Conservation (phyloP, 2,888 invertebrate species). For the Bedellia somnulentella region DNA sequence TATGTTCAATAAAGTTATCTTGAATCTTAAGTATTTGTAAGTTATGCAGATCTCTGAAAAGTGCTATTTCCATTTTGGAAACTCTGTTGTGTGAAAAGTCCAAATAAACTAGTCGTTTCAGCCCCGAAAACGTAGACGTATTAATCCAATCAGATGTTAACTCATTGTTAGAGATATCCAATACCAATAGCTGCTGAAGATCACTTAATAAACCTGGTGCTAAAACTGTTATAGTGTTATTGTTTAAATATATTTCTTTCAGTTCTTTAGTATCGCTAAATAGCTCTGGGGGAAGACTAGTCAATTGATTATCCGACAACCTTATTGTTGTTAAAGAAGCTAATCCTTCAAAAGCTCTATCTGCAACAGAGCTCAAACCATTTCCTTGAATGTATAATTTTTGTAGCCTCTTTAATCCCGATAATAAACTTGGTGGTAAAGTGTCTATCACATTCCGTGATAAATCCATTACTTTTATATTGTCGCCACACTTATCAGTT, state of each 20-base stretch:
- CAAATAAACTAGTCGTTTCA: slow-evolving; percentile 74
- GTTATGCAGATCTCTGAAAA: slow-evolving; percentile 77
- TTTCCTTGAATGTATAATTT: slow-evolving; percentile 78
- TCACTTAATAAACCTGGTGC: slow-evolving; percentile 80
- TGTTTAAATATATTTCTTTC: slow-evolving; percentile 78
- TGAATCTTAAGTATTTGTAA: slow-evolving; percentile 79
- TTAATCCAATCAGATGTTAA: slow-evolving; percentile 82
- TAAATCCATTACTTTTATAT: slow-evolving; percentile 70
- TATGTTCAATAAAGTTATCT: slow-evolving; percentile 74
- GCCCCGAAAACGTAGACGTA: slow-evolving; percentile 75
- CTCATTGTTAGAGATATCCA: slow-evolving; percentile 79
- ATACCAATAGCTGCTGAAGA: slow-evolving; percentile 70
- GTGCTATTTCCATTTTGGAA: slow-evolving; percentile 71
- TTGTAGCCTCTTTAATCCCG: slow-evolving; percentile 70
- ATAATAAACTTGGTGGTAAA: slow-evolving; percentile 70
- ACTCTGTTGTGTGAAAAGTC: slow-evolving; percentile 78
- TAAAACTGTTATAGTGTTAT: slow-evolving; percentile 79
- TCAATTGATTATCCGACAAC: slow-evolving; percentile 78
- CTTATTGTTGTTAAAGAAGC: slow-evolving; percentile 72
- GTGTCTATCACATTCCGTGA: slow-evolving; percentile 79
- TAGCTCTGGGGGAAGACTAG: slow-evolving; percentile 78
- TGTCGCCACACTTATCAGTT: slow-evolving; percentile 69
- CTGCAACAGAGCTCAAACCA: slow-evolving; percentile 73
- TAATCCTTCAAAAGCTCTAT: slow-evolving; percentile 76
- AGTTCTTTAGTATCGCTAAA: slow-evolving; percentile 77